Conservation (phyloP, 92 coral and sea anemone species). For the Heteractis magnifica region DNA sequence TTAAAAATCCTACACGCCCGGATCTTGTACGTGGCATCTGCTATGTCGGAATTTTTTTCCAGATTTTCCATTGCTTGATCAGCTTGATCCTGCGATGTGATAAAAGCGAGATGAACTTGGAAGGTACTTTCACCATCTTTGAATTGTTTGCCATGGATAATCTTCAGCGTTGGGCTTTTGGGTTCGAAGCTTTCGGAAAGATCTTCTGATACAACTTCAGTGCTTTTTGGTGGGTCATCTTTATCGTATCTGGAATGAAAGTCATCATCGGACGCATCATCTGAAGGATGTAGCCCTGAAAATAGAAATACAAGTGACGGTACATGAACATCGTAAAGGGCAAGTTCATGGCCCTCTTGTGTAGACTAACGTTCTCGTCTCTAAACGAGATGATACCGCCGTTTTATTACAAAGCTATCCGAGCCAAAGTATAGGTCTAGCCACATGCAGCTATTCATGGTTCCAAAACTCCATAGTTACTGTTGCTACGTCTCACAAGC, state of each 20-base stretch:
- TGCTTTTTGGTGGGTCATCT: neutral
- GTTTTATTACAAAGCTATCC: too few relatives aligned
- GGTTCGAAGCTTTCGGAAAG: neutral
- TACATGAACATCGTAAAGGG: too few relatives aligned
- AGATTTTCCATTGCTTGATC: neutral
- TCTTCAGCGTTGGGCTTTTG: neutral
- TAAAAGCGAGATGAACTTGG: neutral
- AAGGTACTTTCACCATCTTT: neutral
- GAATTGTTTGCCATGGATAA: neutral
- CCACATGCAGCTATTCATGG: too few relatives aligned
- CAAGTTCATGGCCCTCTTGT: too few relatives aligned
- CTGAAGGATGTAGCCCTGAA: neutral
- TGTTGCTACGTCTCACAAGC: too few relatives aligned
- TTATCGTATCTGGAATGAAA: neutral
- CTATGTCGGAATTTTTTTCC: neutral
- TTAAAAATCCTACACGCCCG: slow-evolving; percentile 73
- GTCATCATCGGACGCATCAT: neutral
- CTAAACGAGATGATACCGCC: too few relatives aligned
- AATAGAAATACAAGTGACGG: neutral
- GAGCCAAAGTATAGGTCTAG: too few relatives aligned
- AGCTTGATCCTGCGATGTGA: neutral
- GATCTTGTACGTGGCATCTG: slow-evolving; percentile 54
- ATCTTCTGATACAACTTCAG: neutral
- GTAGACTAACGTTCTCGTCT: too few relatives aligned
- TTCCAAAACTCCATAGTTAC: too few relatives aligned